phyloP scores from a whole-genome alignment of 2,113 vertebrate species.

The Fregata magnificens region DNA sequence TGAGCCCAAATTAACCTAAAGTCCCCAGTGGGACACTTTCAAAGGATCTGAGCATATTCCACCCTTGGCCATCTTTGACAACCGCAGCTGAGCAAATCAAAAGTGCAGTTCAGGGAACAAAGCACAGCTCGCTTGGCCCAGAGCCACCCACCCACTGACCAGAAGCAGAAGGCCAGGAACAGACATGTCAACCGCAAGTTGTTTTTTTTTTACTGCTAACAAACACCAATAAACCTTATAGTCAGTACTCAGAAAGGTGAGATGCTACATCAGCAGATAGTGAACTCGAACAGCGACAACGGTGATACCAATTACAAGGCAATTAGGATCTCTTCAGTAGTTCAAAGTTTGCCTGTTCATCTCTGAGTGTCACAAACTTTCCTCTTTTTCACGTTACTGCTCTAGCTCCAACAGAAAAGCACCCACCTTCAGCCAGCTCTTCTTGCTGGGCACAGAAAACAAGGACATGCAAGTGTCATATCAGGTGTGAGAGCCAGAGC shows the following conservation, averaged over 20 bases:
- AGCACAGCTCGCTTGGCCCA: not conserved
- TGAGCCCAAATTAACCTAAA: not conserved
- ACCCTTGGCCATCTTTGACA: not conserved
- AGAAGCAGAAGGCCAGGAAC: not conserved
- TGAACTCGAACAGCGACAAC: not conserved
- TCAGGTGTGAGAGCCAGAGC: not conserved
- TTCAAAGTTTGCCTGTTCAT: not conserved
- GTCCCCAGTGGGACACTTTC: not conserved
- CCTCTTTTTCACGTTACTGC: not conserved
- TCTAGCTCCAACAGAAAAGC: not conserved
- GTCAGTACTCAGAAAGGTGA: not conserved
- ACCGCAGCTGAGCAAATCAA: not conserved
- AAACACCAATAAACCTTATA: not conserved
- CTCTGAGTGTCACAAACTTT: not conserved
- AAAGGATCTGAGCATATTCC: not conserved
- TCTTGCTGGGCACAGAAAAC: not conserved
- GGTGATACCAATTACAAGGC: not conserved
- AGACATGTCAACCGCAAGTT: not conserved
- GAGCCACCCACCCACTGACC: not conserved
- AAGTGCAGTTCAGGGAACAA: not conserved
- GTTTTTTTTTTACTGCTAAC: not conserved
- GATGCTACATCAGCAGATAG: not conserved
- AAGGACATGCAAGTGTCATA: too few species aligned
- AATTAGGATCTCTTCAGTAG: not conserved
- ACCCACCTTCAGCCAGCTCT: not conserved